A percentile compares a stretch with the other conserved stretches of the same genome.
Conservation (phyloP, 1,140 invertebrate genomes). For the Megalonaias nervosa region DNA sequence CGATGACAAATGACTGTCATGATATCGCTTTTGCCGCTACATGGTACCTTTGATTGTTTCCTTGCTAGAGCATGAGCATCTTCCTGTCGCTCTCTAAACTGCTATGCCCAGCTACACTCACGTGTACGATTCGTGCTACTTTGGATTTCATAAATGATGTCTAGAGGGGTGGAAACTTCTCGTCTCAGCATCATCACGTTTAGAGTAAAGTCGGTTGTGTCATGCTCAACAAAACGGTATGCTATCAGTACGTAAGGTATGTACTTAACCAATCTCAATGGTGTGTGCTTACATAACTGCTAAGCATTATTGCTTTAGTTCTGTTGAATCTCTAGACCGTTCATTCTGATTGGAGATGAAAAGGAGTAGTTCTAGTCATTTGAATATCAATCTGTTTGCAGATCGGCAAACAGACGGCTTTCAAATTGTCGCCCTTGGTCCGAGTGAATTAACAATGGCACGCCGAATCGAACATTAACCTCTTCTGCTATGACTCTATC, state of each 20-base stretch:
- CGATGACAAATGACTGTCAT: too few relatives aligned
- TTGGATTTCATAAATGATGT: slow-evolving; percentile 14
- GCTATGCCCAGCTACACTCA: too few relatives aligned
- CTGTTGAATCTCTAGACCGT: slow-evolving; percentile 41
- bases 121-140: neutral
- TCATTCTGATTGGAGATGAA: slow-evolving; percentile 36
- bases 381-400: slow-evolving; percentile 32
- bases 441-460: slow-evolving; percentile 59
- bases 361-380: slow-evolving; percentile 32
- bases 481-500: slow-evolving; percentile 61
- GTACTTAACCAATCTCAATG: slow-evolving; percentile 29
- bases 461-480: slow-evolving; percentile 62
- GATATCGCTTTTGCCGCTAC: too few relatives aligned
- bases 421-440: slow-evolving; percentile 61
- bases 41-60: too few relatives aligned
- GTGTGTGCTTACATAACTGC: neutral
- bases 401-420: slow-evolving; percentile 29
- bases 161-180: slow-evolving; percentile 25
- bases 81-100: too few relatives aligned
- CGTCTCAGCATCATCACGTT: slow-evolving; percentile 35
- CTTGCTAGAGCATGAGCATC: too few relatives aligned
- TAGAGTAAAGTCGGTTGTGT: slow-evolving; percentile 17
- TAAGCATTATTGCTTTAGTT: slow-evolving; percentile 27
- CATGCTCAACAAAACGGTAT: slow-evolving; percentile 14
- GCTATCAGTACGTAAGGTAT: slow-evolving; percentile 32